Evolutionary conservation across 2,888 invertebrate genomes (phyloP).

Genomic region (Drosophila koepferae): DNA sequence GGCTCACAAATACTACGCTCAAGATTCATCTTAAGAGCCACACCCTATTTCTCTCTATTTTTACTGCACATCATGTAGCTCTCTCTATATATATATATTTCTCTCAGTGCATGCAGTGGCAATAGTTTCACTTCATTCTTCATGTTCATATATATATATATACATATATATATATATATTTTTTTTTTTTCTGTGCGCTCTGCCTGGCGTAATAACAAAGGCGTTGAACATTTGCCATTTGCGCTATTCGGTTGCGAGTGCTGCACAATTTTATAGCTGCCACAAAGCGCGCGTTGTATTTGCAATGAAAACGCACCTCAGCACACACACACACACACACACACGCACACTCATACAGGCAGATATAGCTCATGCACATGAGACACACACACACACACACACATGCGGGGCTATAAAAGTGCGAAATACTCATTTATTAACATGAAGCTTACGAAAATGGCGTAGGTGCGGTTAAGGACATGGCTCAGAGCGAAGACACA

Average conservation of each 20-base stretch:
- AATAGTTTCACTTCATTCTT: constrained; percentile 37
- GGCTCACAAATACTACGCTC: too few relatives aligned
- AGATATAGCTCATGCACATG: constrained; percentile 14
- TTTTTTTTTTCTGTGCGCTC: constrained; percentile 16
- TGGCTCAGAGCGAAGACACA: constrained; percentile 28
- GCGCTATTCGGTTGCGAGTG: constrained; percentile 51
- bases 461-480: constrained; percentile 64
- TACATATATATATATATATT: not conserved
- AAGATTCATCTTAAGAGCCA: too few relatives aligned
- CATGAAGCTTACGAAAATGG: constrained; percentile 68
- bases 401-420: constrained; percentile 60
- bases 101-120: constrained; percentile 43
- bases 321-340: constrained; percentile 26
- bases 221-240: constrained; percentile 59
- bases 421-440: constrained; percentile 71
- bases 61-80: not conserved
- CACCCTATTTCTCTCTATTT: too few relatives aligned
- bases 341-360: constrained; percentile 1
- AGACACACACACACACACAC: constrained; percentile 9
- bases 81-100: constrained; percentile 5
- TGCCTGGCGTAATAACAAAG: constrained; percentile 59
- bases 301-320: constrained; percentile 63
- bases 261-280: constrained; percentile 66
- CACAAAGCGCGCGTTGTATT: constrained; percentile 53
- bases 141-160: not conserved